Base-by-base conservation (phyloP, 1,140 invertebrate genomes). In the Atta cephalotes region DNA sequence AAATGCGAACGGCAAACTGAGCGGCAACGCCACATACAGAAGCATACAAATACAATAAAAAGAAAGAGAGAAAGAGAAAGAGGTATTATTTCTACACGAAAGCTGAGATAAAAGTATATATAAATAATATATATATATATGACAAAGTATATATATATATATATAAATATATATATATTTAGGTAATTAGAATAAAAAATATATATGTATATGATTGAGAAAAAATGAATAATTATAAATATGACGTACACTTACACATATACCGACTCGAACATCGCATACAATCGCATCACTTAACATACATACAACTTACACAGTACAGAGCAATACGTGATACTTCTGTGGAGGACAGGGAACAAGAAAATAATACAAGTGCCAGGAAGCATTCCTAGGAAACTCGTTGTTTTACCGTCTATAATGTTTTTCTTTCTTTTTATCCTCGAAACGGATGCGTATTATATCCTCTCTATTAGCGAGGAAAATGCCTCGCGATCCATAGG, bases 31-130 rank as follows among this genome's bases (percentile, higher is more conserved):
- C 89, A 89, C 66, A 39, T 39, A 53, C 79, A 77, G 89, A 85
- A 91, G 86, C 85, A 92, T 90, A 92, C 70, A 91, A 92, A 93
- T 93, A 91, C 89, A 92, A 92, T 91, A 91, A 89, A 91, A 89
- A 88, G 60, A 85, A 90, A 85, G 53, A 91, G 86, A 88, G 68
- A 85, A 89, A 85, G 58, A 85, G 10, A 68, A 39, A 94, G 92
- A 94, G 39, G 72, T 87, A 92, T 94, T 94, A 94, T 95, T 95
- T 95, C 92, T 95, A 95, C 93, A 94, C 88, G 88, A 92, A 89
- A 92, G 92, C 87, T 45, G 68, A 82, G 58, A 93, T 93, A 91
- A 93, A 92, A 87, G 89, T 90, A 92, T 91, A 92, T 90, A 92
- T 90, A 92, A 88, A 92, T 93, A 92, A 91, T 66, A 88, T 71